phyloP scores from a whole-genome alignment of 2,113 vertebrate genomes.

The Misgurnus anguillicaudatus region DNA sequence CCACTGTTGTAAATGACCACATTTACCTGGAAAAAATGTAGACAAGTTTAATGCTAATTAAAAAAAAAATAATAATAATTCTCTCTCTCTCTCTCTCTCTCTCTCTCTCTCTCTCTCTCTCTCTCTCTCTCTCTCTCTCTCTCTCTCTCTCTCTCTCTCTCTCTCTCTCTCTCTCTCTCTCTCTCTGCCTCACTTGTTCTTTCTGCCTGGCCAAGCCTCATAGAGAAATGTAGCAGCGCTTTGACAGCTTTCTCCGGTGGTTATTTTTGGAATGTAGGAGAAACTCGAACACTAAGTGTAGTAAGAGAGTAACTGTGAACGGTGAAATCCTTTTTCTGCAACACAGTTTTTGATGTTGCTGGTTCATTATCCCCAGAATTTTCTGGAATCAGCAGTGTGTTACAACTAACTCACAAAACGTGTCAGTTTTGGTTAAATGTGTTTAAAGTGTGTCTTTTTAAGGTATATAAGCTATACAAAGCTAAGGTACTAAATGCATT shows the following conservation, averaged over 20 bases:
- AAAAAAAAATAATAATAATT: no score
- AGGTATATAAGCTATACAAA: no score
- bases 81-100: background rate
- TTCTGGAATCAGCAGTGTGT: background rate
- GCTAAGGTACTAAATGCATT: no score
- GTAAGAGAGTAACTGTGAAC: background rate
- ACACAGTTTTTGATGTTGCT: background rate
- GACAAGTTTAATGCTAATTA: no score
- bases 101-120: background rate
- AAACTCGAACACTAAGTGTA: slow-evolving; percentile 15
- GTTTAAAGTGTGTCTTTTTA: no score
- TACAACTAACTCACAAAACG: background rate
- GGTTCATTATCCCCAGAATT: background rate
- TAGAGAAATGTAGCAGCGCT: background rate
- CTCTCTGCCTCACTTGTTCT: background rate
- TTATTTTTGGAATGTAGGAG: slow-evolving; percentile 21
- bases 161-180: background rate
- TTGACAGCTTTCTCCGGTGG: slow-evolving; percentile 17
- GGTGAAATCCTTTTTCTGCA: background rate
- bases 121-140: background rate
- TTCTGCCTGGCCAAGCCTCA: background rate
- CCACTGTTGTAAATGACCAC: no score
- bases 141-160: background rate
- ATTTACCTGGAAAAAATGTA: no score
- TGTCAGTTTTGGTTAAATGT: no score